Base-by-base conservation (phyloP, 1,140 invertebrate species). In the Dinothrombium tinctorium region DNA sequence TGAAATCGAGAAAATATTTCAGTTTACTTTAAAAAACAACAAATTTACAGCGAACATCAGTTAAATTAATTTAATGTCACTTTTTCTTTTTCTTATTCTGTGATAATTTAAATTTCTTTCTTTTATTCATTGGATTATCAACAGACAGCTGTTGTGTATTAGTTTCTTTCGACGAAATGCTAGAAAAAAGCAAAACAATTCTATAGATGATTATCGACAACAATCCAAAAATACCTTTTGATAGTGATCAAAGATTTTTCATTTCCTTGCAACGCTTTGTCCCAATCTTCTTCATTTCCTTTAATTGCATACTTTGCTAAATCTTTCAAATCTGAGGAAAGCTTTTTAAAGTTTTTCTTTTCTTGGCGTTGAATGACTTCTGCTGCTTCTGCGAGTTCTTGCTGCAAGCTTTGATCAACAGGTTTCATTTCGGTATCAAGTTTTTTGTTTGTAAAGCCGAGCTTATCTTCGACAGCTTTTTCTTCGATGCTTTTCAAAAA, bases 221-320 rank as follows among this genome's bases (percentile, higher is more conserved):
- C 15, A 20, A 24, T 15, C 11, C 19, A 6, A n/a, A 38, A 15
- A 22, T 42, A 57, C 56, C 53, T 56, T 47, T 58, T 58, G 25
- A 58, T 50, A 17, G 52, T 51, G 23, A 58, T 43, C 19, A 53
- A 40, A n/a, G 43, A 45, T 42, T 52, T 51, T 14, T 45, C 22
- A 2, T 42, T 41, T 25, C 50, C 49, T 4, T 58, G 51, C 4
- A 81, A 56, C 0, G 67, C 73, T 46, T 69, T 63, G 2, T 64
- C 58, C 79, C 78, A 83, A 46, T 80, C 76, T 36, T 72, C 56
- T 51, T 84, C 79, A 24, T 65, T 70, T 8, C 80, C 82, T 57
- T 80, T 80, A 46, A 89, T 83, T n/a, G 71, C 69, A 60, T 74
- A 90, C 49, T 82, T 74, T 17, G 66, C 61, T 0, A 89, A 58